Percentiles rank a stretch among this genome's conserved stretches.
Evolutionary conservation across 2,797 vertebrate species (phyloP).

Genomic region (Brachyalestes nurse): DNA sequence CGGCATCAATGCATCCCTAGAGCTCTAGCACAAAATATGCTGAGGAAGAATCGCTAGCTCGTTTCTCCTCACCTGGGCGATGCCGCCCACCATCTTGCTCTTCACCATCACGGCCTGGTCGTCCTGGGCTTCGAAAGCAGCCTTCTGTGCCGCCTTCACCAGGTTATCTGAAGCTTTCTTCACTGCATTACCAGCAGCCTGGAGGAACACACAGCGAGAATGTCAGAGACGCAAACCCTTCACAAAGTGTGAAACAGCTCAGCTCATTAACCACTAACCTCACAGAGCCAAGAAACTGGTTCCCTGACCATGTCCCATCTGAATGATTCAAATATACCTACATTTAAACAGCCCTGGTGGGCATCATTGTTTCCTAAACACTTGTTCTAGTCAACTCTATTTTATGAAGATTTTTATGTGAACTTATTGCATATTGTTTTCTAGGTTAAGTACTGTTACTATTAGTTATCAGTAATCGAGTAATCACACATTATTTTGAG

Average conservation of each 20-base stretch:
- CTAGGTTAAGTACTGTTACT: neutral
- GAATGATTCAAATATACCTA: neutral
- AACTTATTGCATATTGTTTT: neutral
- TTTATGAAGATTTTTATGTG: neutral
- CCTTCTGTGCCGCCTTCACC: conserved; percentile 96
- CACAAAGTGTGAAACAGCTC: neutral
- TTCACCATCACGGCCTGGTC: conserved; percentile 95
- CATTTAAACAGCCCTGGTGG: neutral
- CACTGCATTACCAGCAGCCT: conserved; percentile 95
- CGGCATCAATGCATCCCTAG: too few species aligned
- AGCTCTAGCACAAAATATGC: neutral
- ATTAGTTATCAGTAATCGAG: neutral
- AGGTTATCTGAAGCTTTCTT: conserved; percentile 96
- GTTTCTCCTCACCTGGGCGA: conserved; percentile 90
- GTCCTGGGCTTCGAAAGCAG: conserved; percentile 93
- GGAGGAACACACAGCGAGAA: conserved; percentile 11
- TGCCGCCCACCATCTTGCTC: conserved; percentile 97
- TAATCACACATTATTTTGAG: neutral
- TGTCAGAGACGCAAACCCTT: neutral
- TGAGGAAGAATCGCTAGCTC: too few species aligned
- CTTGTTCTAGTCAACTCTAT: too few species aligned
- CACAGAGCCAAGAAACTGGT: neutral
- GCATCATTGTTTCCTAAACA: conserved; percentile 35
- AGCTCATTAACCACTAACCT: neutral
- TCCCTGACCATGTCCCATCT: neutral